Evolutionary conservation across 2,888 invertebrate genomes (phyloP), one percentile per base, ranked within the genome.

Genomic region (Yponomeuta plumbellus): DNA sequence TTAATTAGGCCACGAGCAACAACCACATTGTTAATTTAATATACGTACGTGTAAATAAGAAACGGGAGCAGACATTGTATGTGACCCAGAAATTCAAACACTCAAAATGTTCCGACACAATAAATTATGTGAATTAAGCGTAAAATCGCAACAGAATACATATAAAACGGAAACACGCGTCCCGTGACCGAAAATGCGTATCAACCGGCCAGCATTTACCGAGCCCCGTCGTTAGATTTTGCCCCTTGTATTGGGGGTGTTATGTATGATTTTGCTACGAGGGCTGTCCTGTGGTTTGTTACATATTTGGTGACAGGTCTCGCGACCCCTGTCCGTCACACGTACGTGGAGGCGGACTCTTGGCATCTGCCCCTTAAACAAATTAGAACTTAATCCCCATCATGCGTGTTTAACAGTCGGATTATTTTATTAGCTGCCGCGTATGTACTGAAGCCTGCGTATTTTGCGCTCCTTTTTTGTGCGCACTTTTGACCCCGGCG

Each of bases 381-480:
- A 79, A 78, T 79, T 79, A 75, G 75, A 73, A 75, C 76, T 74
- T 81, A 80, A 84, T 80, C 79, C 80, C 66, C 76, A 76, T 76
- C 81, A 78, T 76, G 81, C 78, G 77, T 81, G 81, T 83, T 83
- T 79, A 81, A 77, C 80, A 80, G 75, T 59, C 74, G 80, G 76
- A 81, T 80, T 82, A 80, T 79, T 81, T 81, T 77, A 80, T 83
- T 59, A 59, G 59, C 59, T 22, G 59, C 59, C 59, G 59, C 59
- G 44, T 34, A 34, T 34, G 34, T 52, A 17, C 44, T 13, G 44
- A 8, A 13, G 5, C 3, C 44, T 52, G 17, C 44, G 17, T 52
- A 52, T 17, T 52, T 52, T 52, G 44, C 17, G 13, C 44, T 8
- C 17, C 44, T 52, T 52, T 44, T 52, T 52, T 52, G 13, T 52